Evolutionary conservation across 1,140 invertebrate species (phyloP).

Genomic region (Drosophila equinoxialis): DNA sequence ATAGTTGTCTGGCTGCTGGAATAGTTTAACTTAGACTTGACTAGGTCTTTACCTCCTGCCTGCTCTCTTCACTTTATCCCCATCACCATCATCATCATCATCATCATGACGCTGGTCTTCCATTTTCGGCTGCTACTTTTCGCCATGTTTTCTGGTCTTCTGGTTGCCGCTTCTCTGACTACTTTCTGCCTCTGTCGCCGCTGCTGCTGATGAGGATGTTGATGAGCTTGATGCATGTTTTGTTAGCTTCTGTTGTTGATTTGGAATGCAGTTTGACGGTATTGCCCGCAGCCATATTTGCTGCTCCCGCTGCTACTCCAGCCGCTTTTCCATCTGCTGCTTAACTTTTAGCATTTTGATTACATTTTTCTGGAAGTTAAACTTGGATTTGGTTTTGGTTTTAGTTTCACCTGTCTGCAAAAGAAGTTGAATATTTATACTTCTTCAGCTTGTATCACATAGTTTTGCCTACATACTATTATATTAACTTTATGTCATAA

Average conservation of each 20-base stretch:
- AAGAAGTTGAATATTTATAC: conserved; percentile 14
- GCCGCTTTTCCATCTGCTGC: conserved; percentile 47
- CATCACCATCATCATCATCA: conserved; percentile 17
- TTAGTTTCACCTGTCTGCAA: conserved; percentile 23
- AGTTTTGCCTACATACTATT: no score
- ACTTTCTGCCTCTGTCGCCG: conserved; percentile 27
- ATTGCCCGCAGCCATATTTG: conserved; percentile 58
- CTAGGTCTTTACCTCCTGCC: conserved; percentile 23
- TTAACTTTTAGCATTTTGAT: conserved; percentile 67
- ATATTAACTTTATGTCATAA: no score
- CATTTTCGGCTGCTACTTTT: conserved; percentile 75
- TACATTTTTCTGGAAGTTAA: conserved; percentile 47
- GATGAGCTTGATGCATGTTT: conserved; percentile 76
- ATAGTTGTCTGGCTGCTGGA: conserved; percentile 56
- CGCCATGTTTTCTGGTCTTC: conserved; percentile 24
- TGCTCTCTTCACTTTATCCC: conserved; percentile 33
- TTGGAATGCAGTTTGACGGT: conserved; percentile 77
- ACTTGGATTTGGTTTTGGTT: conserved; percentile 17
- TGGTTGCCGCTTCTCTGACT: conserved; percentile 31
- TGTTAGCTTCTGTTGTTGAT: conserved; percentile 79
- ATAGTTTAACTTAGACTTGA: conserved; percentile 28
- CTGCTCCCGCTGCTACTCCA: conserved; percentile 32
- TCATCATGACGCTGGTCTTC: conserved; percentile 46
- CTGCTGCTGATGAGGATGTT: conserved; percentile 69
- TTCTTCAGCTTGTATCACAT: no score